Evolutionary conservation across 2,113 vertebrate genomes (phyloP), one percentile per base, ranked within the genome.

Genomic region (Columba janthina): DNA sequence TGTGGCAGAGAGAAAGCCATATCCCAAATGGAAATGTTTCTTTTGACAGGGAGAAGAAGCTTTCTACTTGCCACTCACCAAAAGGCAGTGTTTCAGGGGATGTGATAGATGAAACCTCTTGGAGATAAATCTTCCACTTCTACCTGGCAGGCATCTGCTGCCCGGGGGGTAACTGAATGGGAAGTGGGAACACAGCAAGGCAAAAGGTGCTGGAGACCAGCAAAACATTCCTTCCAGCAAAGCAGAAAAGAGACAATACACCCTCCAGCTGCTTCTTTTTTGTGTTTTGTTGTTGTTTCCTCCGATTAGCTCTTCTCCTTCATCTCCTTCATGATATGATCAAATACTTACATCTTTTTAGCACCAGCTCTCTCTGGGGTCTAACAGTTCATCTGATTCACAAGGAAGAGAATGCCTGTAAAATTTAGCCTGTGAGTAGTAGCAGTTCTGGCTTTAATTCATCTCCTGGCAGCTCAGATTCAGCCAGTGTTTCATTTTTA

Each of bases 271-370:
- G 24, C 31, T 53, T 5, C 25, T 32, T 11, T 67, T 46, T 25
- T 25, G 21, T 21, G 11, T 40, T 44, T 14, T 54, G 22, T 8
- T 34, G 62, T 79, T 18, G 6, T 48, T 50, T 22, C 6, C 21
- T 11, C 17, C 1, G 1, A 3, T 28, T 54, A 58, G 36, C 3
- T 74, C 13, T 44, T 74, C 26, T 64, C 2, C 0, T 64, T 69
- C 8, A n/a, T n/a, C n/a, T n/a, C n/a, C 31, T 76, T 83, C 31
- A n/a, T 82, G 40, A n/a, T 53, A 21, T 14, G 19, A 60, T 32
- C 6, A 81, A 71, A 64, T 42, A 7, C 19, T 79, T 85, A 2
- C 50, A 34, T 54, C 21, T 42, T 38, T 34, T 67, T 48, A 60
- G 25, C 12, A 10, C 25, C 31, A 24, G 0, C 6, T 44, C 61